Base-by-base conservation (phyloP, 2,888 invertebrate species). In the Ceratothoa steindachneri region DNA sequence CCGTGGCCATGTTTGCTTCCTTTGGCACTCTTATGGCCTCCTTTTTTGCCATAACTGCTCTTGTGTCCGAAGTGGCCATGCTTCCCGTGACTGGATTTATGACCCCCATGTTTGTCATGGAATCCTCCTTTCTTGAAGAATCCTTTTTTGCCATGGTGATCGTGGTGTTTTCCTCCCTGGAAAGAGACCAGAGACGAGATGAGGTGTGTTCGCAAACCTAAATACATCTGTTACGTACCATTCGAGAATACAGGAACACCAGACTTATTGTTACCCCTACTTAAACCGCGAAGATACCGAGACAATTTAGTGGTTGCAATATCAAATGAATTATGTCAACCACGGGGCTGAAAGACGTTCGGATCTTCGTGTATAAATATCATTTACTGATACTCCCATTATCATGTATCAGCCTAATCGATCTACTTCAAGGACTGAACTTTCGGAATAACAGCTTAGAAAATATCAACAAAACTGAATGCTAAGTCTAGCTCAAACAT, bases 61-160 rank as follows among this genome's bases (percentile, higher is more conserved):
- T 85, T 84, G 70, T 87, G 86, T 1, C 86, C 85, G 28, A 87
- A 86, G 81, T 89, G 88, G 0, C 84, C 82, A 31, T 89, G 88
- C 75, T 88, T 86, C 0, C 89, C 90, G 0, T 82, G 86, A 0
- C 87, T 85, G 0, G 85, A 81, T 80, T 88, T 87, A 83, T 89
- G 88, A 0, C 89, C 82, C 67, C 81, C 81, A 60, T 82, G 81
- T 67, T 81, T 81, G 71, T 81, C 77, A 67, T 80, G 75, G 67
- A 74, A 67, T 19, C 74, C 71, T 69, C 93, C 93, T 81, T 89
- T 87, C 77, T 90, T 90, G 82, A 90, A 89, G 65, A 90, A 91
- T n/a, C 91, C 92, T 84, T 93, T 93, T 52, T 81, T 79, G 69
- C 81, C 81, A 69, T 81, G 80, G 22, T 77, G 75, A 65, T 80